Evolutionary conservation across 2,113 vertebrate genomes (phyloP).

Genomic region (Trogon surrucura): DNA sequence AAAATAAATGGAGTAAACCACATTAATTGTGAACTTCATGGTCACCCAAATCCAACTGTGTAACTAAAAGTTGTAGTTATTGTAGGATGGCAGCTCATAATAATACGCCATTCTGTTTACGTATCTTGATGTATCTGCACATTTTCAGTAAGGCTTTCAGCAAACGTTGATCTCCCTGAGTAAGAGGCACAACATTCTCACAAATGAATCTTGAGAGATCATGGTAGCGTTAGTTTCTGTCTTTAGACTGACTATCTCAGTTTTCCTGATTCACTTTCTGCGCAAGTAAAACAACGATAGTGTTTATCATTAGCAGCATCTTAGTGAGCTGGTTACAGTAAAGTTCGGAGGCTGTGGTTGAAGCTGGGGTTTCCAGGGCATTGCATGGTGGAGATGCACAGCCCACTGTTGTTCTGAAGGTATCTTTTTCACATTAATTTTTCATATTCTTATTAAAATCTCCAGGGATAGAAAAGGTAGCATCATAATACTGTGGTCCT

Average conservation of each 20-base stretch:
- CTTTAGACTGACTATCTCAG: background rate
- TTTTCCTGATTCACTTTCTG: background rate
- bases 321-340: background rate
- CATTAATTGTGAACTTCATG: background rate
- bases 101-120: background rate
- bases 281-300: background rate
- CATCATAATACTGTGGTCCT: background rate
- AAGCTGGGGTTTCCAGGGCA: background rate
- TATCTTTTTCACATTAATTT: background rate
- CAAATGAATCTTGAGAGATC: background rate
- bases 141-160: background rate
- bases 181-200: accelerated
- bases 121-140: background rate
- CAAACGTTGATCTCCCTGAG: background rate
- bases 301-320: background rate
- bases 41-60: background rate
- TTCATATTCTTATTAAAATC: background rate
- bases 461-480: background rate
- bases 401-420: background rate
- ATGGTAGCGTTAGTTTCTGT: background rate
- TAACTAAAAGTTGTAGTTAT: background rate
- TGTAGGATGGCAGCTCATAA: background rate
- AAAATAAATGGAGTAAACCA: background rate
- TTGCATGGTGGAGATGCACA: background rate
- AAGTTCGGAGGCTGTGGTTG: background rate